Evolutionary conservation across 1,140 invertebrate genomes (phyloP), one percentile per base, ranked within the genome.

Genomic region (Drosophila teissieri): DNA sequence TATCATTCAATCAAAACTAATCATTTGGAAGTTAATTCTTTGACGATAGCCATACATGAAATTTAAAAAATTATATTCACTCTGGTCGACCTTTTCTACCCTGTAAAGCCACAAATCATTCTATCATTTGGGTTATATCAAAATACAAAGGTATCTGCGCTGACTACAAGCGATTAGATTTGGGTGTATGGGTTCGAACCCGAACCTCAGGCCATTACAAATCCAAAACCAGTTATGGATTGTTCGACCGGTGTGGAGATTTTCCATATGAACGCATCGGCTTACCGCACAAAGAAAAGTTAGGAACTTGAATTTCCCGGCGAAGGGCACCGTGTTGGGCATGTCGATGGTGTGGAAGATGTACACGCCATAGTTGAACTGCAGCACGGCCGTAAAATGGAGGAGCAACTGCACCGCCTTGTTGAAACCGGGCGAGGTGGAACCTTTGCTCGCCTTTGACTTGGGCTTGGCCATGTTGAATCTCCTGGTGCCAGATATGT

Each of bases 281-380:
- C 84, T 94, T 94, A 98, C 96, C 92, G 95, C 95, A 94, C 96
- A 94, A 93, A 96, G 95, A 81, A 96, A 96, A 14, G 97, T 97
- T 45, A 98, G 93, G 91, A 95, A 98, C 93, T 97, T 97, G 56
- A 97, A 95, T 93, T 97, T 97, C 67, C 96, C 96, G 62, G 94
- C 96, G 90, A 92, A 94, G 7, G 84, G 84, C 58, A 63, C 45
- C 10, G 72, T 51, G 31, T 55, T 36, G 31, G 84, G 84, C 73
- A 88, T 46, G 22, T 90, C 56, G 24, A 80, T 24, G 57, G 65
- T 60, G 27, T 80, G 27, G 27, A 89, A 84, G 17, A 56, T 73
- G 14, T 79, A 72, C 6, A 88, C 79, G 10, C 84, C 84, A 88
- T 88, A 88, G 34, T 49, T 73, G 11, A 88, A 88, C 27, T 88